phyloP scores from a whole-genome alignment of 2,113 vertebrate species.

The Leucopsar rothschildi region DNA sequence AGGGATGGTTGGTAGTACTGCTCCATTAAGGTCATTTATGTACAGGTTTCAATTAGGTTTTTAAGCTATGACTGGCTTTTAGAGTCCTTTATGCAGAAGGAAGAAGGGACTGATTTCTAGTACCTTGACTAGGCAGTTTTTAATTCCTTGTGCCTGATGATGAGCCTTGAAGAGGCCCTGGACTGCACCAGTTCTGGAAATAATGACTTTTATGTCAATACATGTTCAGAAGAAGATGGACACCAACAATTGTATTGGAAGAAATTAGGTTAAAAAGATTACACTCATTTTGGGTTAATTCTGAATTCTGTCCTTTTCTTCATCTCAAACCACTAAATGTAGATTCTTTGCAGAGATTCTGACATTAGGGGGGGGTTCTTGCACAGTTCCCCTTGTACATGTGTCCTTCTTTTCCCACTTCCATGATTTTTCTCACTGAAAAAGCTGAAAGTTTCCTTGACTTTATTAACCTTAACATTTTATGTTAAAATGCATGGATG shows the following conservation, averaged over 20 bases:
- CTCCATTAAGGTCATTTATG: neutral
- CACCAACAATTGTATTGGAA: neutral
- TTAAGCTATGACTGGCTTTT: neutral
- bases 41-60: neutral
- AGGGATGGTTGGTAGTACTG: neutral
- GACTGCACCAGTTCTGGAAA: neutral
- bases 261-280: neutral
- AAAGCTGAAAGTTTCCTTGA: neutral
- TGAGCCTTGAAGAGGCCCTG: neutral
- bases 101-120: neutral
- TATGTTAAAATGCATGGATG: neutral
- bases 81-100: neutral
- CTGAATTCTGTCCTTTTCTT: neutral
- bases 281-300: neutral
- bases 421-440: neutral
- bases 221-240: neutral
- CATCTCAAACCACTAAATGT: neutral
- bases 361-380: neutral
- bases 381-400: neutral
- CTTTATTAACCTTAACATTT: neutral
- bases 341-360: neutral
- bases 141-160: neutral
- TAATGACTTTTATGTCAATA: neutral
- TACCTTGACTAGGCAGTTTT: neutral
- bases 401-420: neutral